Percentiles rank a stretch among this genome's conserved stretches.
phyloP scores from a whole-genome alignment of 2,113 vertebrate genomes.

The Notechis scutatus region DNA sequence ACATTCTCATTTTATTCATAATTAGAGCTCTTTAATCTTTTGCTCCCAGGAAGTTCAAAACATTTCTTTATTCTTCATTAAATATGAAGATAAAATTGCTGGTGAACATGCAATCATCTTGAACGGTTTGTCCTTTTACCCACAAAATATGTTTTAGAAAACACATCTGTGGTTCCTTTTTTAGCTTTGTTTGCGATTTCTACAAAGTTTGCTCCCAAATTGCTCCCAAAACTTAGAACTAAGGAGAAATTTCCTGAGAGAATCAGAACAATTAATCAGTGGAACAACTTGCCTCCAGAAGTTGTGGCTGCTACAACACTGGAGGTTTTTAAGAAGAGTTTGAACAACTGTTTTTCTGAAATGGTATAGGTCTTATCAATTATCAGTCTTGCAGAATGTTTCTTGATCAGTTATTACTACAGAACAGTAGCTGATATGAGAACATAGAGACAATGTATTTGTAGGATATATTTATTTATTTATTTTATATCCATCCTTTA shows the following conservation, averaged over 20 bases:
- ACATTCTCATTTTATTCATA: not conserved
- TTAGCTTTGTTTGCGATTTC: not conserved
- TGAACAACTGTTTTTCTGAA: not conserved
- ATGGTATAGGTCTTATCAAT: not conserved
- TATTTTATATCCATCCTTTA: not conserved
- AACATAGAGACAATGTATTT: not conserved
- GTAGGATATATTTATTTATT: not conserved
- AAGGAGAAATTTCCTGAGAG: not conserved
- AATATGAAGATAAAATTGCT: conserved; percentile 20
- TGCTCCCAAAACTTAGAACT: not conserved
- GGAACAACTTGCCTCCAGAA: not conserved
- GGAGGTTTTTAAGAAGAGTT: not conserved
- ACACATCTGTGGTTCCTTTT: not conserved
- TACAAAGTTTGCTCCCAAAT: not conserved
- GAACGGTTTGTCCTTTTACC: conserved; percentile 9
- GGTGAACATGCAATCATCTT: conserved; percentile 23
- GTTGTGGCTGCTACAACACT: not conserved
- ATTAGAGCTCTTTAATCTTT: conserved; percentile 40
- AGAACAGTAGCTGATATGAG: not conserved
- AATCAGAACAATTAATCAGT: not conserved
- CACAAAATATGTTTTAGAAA: not conserved
- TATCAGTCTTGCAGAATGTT: not conserved
- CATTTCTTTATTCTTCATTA: conserved; percentile 32
- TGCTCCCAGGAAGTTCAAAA: conserved; percentile 19
- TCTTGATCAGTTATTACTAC: not conserved